phyloP scores from a whole-genome alignment of 1,140 invertebrate species.

The Papilio polytes region DNA sequence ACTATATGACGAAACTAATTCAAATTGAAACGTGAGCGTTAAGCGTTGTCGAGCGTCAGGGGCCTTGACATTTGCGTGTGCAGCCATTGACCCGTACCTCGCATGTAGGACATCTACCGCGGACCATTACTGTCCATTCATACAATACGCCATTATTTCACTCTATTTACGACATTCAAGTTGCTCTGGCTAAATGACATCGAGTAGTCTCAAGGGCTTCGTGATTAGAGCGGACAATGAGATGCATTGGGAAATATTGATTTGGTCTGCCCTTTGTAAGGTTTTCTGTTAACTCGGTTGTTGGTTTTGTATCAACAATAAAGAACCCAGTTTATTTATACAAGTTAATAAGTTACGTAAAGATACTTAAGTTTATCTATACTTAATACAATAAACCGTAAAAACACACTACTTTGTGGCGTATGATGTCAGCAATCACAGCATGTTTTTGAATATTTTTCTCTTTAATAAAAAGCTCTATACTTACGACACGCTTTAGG shows the following conservation, averaged over 20 bases:
- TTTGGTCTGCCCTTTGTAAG: slow-evolving; percentile 41
- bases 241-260: slow-evolving; percentile 49
- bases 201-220: slow-evolving; percentile 55
- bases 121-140: slow-evolving; percentile 64
- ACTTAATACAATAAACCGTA: too few species aligned
- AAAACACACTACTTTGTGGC: too few species aligned
- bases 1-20: slow-evolving; percentile 30
- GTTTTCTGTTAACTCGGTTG: not conserved
- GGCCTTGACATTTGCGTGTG: slow-evolving; percentile 76
- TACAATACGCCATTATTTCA: slow-evolving; percentile 74
- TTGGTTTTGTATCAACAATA: not conserved
- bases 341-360: not conserved
- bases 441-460: too few species aligned
- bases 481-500: too few species aligned
- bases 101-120: slow-evolving; percentile 61
- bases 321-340: too few species aligned
- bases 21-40: slow-evolving; percentile 51
- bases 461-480: too few species aligned
- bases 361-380: not conserved
- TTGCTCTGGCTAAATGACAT: slow-evolving; percentile 67
- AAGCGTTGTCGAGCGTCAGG: slow-evolving; percentile 59
- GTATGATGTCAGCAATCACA: too few species aligned
- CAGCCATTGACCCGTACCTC: slow-evolving; percentile 69
- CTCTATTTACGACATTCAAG: slow-evolving; percentile 68
- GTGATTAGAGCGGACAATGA: slow-evolving; percentile 66